phyloP scores from a whole-genome alignment of 2,888 invertebrate genomes.

The Trichogramma dendrolimi region DNA sequence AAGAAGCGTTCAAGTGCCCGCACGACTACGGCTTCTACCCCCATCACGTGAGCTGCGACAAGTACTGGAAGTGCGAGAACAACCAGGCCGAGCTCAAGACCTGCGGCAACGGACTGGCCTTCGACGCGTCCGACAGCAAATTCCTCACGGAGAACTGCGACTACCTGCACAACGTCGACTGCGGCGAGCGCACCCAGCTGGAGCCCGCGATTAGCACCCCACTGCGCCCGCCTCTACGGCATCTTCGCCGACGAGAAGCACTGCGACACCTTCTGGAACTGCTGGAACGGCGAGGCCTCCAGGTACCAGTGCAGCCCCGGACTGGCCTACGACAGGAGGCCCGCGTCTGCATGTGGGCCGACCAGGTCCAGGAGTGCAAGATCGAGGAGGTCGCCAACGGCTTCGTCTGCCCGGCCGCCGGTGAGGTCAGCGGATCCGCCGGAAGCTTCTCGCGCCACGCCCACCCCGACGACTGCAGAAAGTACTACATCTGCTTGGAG shows the following conservation, averaged over 20 bases:
- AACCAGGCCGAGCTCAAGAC: slow-evolving; percentile 83
- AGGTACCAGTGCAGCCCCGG: slow-evolving; percentile 93
- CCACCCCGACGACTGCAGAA: slow-evolving; percentile 90
- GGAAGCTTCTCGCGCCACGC: slow-evolving; percentile 93
- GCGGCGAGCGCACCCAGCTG: slow-evolving; percentile 80
- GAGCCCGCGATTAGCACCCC: slow-evolving; percentile 81
- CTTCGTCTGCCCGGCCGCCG: slow-evolving; percentile 79
- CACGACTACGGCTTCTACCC: slow-evolving; percentile 94
- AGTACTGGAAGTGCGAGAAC: slow-evolving; percentile 94
- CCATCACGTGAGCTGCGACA: slow-evolving; percentile 84
- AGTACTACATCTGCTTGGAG: slow-evolving; percentile 91
- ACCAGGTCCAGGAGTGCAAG: slow-evolving; percentile 89
- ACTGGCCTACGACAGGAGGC: slow-evolving; percentile 90
- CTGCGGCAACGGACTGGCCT: slow-evolving; percentile 90
- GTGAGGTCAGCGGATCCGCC: slow-evolving; percentile 70
- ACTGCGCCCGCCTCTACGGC: slow-evolving; percentile 83
- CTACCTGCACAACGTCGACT: slow-evolving; percentile 91
- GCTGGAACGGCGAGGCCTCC: slow-evolving; percentile 93
- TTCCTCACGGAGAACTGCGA: slow-evolving; percentile 92
- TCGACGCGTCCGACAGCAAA: slow-evolving; percentile 83
- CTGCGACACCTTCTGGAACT: slow-evolving; percentile 94
- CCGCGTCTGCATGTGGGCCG: slow-evolving; percentile 94
- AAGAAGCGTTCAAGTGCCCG: slow-evolving; percentile 87
- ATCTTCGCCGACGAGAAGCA: slow-evolving; percentile 85
- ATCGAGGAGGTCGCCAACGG: slow-evolving; percentile 88